phyloP scores from a whole-genome alignment of 2,797 vertebrate genomes.

The Poeciliopsis infans region DNA sequence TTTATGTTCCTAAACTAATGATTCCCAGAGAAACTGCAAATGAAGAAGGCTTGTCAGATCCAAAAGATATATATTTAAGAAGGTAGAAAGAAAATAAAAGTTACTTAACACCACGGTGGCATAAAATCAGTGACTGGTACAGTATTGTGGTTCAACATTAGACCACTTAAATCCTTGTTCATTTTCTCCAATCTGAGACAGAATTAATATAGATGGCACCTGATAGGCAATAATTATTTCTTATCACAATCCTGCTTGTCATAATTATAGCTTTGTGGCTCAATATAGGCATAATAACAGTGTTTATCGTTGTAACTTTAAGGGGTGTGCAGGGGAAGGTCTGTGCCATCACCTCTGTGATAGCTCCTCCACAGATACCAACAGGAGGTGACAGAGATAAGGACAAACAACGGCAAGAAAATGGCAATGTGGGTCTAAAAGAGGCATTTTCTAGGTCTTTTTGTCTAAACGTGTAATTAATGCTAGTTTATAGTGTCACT shows the following conservation, averaged over 20 bases:
- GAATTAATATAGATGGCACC: constrained; percentile 56
- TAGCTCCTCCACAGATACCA: constrained; percentile 52
- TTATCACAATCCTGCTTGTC: constrained; percentile 61
- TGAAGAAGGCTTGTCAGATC: constrained; percentile 32
- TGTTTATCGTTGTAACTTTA: constrained; percentile 72
- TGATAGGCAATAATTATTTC: constrained; percentile 75
- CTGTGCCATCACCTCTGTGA: constrained; percentile 52
- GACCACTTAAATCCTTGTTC: constrained; percentile 38
- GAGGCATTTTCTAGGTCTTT: constrained; percentile 41
- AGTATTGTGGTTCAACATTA: constrained; percentile 29
- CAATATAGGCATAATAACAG: constrained; percentile 73
- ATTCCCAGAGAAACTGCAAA: constrained; percentile 53
- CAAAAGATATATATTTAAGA: not conserved
- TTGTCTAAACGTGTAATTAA: constrained; percentile 58
- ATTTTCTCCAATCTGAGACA: constrained; percentile 40
- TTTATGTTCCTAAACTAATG: constrained; percentile 68
- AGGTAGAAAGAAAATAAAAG: not conserved
- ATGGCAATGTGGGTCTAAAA: constrained; percentile 19
- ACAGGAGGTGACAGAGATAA: constrained; percentile 63
- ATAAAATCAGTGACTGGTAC: constrained; percentile 16
- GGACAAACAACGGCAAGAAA: constrained; percentile 48
- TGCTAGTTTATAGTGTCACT: constrained; percentile 16
- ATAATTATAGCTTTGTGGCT: constrained; percentile 70
- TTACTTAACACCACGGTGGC: constrained; percentile 3
- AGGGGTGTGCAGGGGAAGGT: constrained; percentile 44